Evolutionary conservation across 2,888 invertebrate genomes (phyloP), one percentile per base, ranked within the genome.

Genomic region (Trisateles emortualis): DNA sequence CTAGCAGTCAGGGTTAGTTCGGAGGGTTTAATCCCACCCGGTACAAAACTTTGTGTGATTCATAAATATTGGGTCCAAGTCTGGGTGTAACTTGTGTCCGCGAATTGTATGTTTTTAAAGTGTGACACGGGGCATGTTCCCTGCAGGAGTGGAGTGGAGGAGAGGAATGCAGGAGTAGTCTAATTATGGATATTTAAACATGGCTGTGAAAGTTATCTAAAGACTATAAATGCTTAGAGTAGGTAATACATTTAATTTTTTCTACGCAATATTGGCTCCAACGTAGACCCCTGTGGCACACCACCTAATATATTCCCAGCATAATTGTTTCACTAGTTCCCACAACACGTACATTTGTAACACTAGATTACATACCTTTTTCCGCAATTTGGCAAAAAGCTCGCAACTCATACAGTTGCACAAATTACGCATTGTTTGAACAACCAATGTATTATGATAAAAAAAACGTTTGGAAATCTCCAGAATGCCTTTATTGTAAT

Each of bases 371-470:
- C 72, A 75, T 72, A 58, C 66, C 64, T 47, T 65, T 59, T 70
- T 75, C 76, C 72, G 76, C 65, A 45, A 65, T 75, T 73, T 68
- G 56, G 65, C 68, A 73, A 75, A 72, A 74, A 68, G 50, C 43
- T 46, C 46, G 64, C 62, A 64, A 72, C 47, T 46, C 40, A 58
- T 43, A 57, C 43, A 33, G 51, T 72, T 74, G 69, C 65, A 68
- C 51, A 68, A 55, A 45, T 55, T 50, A 72, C 69, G 59, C 70
- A 72, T 74, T 72, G 75, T 74, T 68, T 59, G 49, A 56, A 60
- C 52, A 68, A 57, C 40, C 56, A 46, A 68, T 45, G 29, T 71
- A 71, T 66, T 59, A 63, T 59, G 69, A 54, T 59, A 56, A 40
- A 54, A 53, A 53, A 51, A 39, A 45, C n/a, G 54, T 70, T 71